These are phyloP conservation scores for Tichodroma muraria DNA, from an alignment of 2,113 vertebrate species.

Conservation along the genomic window DNA sequence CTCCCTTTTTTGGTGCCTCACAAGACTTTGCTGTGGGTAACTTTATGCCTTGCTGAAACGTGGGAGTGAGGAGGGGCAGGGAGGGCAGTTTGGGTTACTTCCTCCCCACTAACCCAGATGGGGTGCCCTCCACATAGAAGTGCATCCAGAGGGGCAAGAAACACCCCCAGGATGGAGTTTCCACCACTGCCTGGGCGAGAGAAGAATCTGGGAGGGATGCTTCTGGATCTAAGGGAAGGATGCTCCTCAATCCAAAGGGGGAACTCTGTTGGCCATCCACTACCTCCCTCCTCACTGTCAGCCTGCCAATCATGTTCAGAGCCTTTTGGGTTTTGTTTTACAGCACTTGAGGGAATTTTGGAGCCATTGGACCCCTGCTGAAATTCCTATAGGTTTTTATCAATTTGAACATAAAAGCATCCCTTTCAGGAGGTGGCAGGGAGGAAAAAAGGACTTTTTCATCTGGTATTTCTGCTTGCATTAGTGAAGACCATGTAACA, in stretches of 20 bases:
- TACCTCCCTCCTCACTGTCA: no score
- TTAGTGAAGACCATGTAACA: conserved; percentile 29
- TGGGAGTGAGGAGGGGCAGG: not conserved
- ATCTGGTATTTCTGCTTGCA: not conserved
- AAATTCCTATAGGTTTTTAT: conserved; percentile 16
- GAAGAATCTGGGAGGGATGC: not conserved
- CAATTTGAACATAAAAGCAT: not conserved
- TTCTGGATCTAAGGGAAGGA: not conserved
- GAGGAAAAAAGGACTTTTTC: not conserved
- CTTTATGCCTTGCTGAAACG: conserved; percentile 71
- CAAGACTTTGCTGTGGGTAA: conserved; percentile 34
- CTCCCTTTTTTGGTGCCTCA: not conserved
- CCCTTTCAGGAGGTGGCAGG: not conserved
- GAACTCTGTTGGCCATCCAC: not conserved
- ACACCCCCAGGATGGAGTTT: not conserved
- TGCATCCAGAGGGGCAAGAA: not conserved
- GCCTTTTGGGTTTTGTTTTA: conserved; percentile 1
- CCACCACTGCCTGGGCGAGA: not conserved
- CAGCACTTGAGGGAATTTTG: conserved; percentile 21
- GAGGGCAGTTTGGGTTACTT: not conserved
- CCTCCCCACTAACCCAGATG: not conserved
- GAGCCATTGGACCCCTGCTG: not conserved
- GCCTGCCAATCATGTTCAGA: not conserved
- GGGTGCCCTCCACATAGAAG: not conserved
- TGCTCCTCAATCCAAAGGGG: not conserved